Conservation (phyloP, 2,888 invertebrate genomes). For the Fragum fragum region DNA sequence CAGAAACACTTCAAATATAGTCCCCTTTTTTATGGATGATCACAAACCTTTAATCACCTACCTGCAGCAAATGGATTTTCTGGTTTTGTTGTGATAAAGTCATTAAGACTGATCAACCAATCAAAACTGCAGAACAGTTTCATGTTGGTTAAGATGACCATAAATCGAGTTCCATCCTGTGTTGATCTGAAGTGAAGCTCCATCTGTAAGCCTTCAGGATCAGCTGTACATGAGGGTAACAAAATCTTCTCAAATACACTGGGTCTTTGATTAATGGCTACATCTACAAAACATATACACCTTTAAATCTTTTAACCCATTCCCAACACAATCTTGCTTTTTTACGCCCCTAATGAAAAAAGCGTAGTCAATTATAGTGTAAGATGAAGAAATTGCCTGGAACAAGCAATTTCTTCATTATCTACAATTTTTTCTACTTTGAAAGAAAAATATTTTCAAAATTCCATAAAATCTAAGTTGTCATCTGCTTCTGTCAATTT, state of each 20-base stretch:
- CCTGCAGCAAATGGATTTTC: constrained; percentile 82
- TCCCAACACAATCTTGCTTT: too few relatives aligned
- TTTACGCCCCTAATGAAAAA: too few relatives aligned
- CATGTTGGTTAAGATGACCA: constrained; percentile 97
- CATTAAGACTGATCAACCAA: constrained; percentile 95
- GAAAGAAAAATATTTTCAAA: too few relatives aligned
- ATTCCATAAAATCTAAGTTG: too few relatives aligned
- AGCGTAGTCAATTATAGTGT: too few relatives aligned
- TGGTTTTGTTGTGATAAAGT: constrained; percentile 90
- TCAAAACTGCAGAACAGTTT: constrained; percentile 96
- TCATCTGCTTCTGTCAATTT: too few relatives aligned
- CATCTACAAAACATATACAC: constrained; percentile 85
- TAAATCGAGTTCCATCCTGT: constrained; percentile 92
- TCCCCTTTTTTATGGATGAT: too few relatives aligned
- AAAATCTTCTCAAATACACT: constrained; percentile 96
- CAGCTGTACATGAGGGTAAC: constrained; percentile 87
- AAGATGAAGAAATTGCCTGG: too few relatives aligned
- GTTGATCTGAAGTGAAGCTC: constrained; percentile 89
- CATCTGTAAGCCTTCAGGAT: constrained; percentile 86
- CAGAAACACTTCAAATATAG: too few relatives aligned
- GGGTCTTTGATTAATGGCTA: constrained; percentile 91
- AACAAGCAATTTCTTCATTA: too few relatives aligned
- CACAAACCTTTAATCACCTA: constrained; percentile 42
- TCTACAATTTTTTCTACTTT: too few relatives aligned
- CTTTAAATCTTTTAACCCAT: too few relatives aligned